Conservation (phyloP, 2,888 invertebrate species). For the Dynastes tityus region DNA sequence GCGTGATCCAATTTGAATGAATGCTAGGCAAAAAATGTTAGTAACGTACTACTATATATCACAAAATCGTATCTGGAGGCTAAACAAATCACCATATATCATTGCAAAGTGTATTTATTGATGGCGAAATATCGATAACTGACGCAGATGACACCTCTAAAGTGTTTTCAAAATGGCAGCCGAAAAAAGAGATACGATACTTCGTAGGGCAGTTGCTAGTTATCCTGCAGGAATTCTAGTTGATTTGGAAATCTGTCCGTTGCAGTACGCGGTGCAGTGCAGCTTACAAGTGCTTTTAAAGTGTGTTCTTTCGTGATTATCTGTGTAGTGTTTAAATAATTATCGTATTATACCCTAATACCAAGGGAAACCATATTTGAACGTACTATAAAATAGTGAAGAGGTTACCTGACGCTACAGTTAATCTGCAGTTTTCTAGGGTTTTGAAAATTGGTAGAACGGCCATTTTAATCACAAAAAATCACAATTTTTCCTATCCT, state of each 20-base stretch:
- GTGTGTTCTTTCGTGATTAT: background rate
- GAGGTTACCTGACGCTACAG: no score
- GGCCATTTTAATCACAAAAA: no score
- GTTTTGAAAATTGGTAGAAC: no score
- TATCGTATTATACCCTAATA: background rate
- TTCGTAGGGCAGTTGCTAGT: background rate
- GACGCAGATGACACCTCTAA: constrained; percentile 22
- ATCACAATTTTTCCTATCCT: no score
- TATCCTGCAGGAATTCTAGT: constrained; percentile 13
- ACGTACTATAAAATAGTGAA: no score
- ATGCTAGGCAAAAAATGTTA: background rate
- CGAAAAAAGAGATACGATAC: constrained; percentile 9
- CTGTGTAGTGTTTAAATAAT: background rate
- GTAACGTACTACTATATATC: background rate
- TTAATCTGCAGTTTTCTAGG: no score
- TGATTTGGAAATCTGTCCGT: background rate
- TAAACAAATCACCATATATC: background rate
- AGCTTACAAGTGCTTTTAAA: no score
- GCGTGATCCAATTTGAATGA: background rate
- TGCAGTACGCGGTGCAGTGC: constrained; percentile 8
- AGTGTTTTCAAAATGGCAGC: constrained; percentile 47
- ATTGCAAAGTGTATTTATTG: background rate
- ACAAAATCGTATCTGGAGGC: background rate
- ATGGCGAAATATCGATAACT: constrained; percentile 38
- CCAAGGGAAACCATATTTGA: no score